phyloP scores from a whole-genome alignment of 2,113 vertebrate genomes.

The Hippocampus barbouri region DNA sequence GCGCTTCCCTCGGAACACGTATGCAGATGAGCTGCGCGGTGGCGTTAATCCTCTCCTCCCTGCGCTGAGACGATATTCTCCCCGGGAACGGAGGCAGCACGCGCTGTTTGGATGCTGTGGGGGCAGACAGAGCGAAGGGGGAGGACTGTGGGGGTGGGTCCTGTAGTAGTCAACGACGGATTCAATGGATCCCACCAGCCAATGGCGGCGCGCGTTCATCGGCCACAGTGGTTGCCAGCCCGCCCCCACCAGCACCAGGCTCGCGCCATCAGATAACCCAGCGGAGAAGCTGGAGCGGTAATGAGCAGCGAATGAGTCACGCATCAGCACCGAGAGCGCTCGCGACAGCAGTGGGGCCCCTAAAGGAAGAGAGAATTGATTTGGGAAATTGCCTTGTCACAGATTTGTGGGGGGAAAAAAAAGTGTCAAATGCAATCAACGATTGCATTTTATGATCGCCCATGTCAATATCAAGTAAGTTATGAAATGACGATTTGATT shows the following conservation, averaged over 20 bases:
- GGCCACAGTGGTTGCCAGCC: constrained; percentile 67
- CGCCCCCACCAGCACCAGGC: constrained; percentile 45
- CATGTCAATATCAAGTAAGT: too few species aligned
- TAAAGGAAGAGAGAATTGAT: constrained; percentile 47
- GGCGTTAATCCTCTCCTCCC: constrained; percentile 76
- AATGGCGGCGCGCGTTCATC: constrained; percentile 70
- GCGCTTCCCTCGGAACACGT: constrained; percentile 62
- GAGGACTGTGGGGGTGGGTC: constrained; percentile 67
- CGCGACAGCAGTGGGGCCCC: constrained; percentile 54
- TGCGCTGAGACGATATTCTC: constrained; percentile 77
- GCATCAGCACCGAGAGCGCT: constrained; percentile 61
- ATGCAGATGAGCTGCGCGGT: constrained; percentile 74
- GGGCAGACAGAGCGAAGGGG: constrained; percentile 64
- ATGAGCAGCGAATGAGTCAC: constrained; percentile 76
- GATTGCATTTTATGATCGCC: too few species aligned
- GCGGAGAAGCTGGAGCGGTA: constrained; percentile 66
- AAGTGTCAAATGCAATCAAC: constrained; percentile 14
- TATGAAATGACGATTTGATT: too few species aligned
- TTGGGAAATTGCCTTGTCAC: constrained; percentile 64
- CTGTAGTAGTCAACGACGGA: constrained; percentile 65
- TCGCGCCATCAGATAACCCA: constrained; percentile 51
- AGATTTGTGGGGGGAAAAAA: constrained; percentile 3
- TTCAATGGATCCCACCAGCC: constrained; percentile 80
- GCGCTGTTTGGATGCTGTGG: constrained; percentile 72
- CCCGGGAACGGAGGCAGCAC: constrained; percentile 76